Base-by-base conservation (phyloP, 1,140 invertebrate genomes). In the Ladona fulva region DNA sequence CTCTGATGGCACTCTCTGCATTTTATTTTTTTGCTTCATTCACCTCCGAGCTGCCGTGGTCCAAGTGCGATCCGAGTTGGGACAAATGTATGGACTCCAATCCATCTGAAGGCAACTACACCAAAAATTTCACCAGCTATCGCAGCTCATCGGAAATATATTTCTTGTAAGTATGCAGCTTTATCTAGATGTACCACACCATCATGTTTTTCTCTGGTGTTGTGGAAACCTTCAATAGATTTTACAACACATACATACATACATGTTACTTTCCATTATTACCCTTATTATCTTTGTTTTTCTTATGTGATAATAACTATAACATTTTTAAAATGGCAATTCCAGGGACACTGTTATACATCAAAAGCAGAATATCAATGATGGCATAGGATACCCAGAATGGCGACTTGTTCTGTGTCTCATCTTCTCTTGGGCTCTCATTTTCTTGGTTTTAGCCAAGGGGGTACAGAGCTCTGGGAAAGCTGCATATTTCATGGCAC, bases 381-480 rank as follows among this genome's bases (percentile, higher is more conserved):
- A 93, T 81, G 92, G 92, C 24, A 89, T 94, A 77, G 94, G 94
- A 16, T 77, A 83, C 0, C 92, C 92, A 0, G 87, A 93, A 78
- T 94, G 92, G 92, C 89, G 92, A 82, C 85, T 96, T 24, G 89
- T 90, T 0, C 82, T 95, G 0, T 93, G 92, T 76, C 87, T 97
- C 3, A 83, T 94, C 1, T 86, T 89, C 5, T 90, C 93, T 0
- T 97, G 95, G 95, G 78, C 92, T 16, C 83, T 91, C 5, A 90
- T 95, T 29, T 95, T 92, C 82, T 81, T 92, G 25, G 91, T 94
- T 74, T 89, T 95, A 16, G 89, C 92, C 74, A 90, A 90, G 81
- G 95, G 95, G 42, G 92, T 96, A 0, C 90, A 92, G 82, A 92
- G 90, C 80, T 91, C 91, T 0, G 92, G 92, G 75, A 93, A 93